Base-by-base conservation (phyloP, 2,888 invertebrate species). In the Dysmachus trigonus region DNA sequence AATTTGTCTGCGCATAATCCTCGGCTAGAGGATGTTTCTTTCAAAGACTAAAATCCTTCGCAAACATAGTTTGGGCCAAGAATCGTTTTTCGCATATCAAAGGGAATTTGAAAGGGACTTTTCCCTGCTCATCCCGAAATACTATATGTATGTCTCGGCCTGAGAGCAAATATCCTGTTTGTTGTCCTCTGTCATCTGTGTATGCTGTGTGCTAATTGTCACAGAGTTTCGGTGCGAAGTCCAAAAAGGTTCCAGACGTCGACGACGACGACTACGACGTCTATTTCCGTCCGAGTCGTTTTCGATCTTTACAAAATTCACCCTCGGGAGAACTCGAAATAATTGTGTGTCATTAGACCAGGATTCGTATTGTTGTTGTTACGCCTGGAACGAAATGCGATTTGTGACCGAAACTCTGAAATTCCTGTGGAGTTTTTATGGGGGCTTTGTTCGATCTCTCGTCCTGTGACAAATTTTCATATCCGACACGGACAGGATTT, bases 91-190 rank as follows among this genome's bases (percentile, higher is more conserved):
- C 81, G 33, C 81, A 81, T 81, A 81, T 81, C 81, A 81, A 81
- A 81, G 81, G 33, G 81, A 81, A 53, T 62, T 30, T 62, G 33
- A 81, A 81, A 81, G n/a, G 53, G 53, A 81, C 53, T 18, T 62
- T 33, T 18, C 53, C 62, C n/a, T 33, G 33, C 81, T 81, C 81
- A 81, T 22, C 47, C 27, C 33, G 81, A 15, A 81, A n/a, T 0
- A 31, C 62, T 18, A n/a, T n/a, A n/a, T n/a, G n/a, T n/a, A n/a
- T n/a, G n/a, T n/a, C n/a, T 31, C 27, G 30, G 35, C 81, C 81
- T 81, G 53, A 81, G 81, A 81, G 81, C 81, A 81, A 81, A 81
- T 81, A 81, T 81, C 62, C 81, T 62, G 81, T 81, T 62, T 81
- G 81, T 81, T 81, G 81, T 81, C 33, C 81, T 81, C 53, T 10